Evolutionary conservation across 2,888 invertebrate genomes (phyloP).

Genomic region (Eucriotettix oculatus): DNA sequence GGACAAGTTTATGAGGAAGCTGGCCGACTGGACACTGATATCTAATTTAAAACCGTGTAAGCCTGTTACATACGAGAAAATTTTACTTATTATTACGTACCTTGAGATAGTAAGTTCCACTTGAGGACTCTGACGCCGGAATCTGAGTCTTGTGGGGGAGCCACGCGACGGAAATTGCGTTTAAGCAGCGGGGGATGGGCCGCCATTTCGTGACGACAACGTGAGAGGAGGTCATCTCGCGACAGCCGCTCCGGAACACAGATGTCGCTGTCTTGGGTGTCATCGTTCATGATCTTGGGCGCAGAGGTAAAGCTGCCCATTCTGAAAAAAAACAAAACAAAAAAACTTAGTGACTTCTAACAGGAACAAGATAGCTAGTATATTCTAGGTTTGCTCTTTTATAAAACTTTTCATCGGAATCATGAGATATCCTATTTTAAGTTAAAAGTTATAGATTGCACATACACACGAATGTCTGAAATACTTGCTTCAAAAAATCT

Average conservation of each 20-base stretch:
- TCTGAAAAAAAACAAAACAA: conserved; percentile 26
- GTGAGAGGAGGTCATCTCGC: conserved; percentile 27
- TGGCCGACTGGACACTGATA: too few relatives aligned
- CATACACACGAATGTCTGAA: too few relatives aligned
- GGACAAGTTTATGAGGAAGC: too few relatives aligned
- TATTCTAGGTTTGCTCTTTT: too few relatives aligned
- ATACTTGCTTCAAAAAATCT: too few relatives aligned
- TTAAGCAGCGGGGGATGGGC: conserved; percentile 30
- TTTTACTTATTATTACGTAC: conserved; percentile 23
- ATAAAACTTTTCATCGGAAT: too few relatives aligned
- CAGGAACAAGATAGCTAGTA: too few relatives aligned
- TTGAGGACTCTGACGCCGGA: conserved; percentile 35
- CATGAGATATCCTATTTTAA: too few relatives aligned
- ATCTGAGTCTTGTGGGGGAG: conserved; percentile 19
- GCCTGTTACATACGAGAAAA: too few relatives aligned
- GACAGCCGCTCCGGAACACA: conserved; percentile 22
- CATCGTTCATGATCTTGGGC: conserved; percentile 44
- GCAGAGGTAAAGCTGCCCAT: conserved; percentile 59
- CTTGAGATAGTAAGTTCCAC: conserved; percentile 43
- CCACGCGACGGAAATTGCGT: conserved; percentile 20
- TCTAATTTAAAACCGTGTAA: too few relatives aligned
- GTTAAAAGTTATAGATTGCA: too few relatives aligned
- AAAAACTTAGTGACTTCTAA: background rate
- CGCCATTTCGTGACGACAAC: conserved; percentile 33
- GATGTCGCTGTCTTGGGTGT: conserved; percentile 40